Evolutionary conservation across 2,113 vertebrate genomes (phyloP).

Genomic region (Lipophrys pholis): DNA sequence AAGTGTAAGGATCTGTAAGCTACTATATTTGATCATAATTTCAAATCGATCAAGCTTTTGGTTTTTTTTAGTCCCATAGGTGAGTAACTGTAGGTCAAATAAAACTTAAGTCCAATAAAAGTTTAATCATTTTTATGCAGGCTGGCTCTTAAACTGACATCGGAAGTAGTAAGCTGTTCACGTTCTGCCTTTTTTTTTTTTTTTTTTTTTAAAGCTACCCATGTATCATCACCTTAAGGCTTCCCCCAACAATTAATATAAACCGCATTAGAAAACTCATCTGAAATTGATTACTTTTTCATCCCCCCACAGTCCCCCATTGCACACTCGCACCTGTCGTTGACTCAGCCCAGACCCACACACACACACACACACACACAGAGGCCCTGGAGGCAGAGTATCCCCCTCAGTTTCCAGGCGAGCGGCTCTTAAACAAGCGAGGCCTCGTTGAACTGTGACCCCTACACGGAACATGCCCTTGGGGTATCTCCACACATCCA

Average conservation of each 20-base stretch:
- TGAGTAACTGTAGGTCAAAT: too few species aligned
- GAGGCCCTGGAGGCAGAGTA: conserved; percentile 55
- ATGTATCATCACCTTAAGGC: too few species aligned
- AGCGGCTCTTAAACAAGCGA: conserved; percentile 76
- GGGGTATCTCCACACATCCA: conserved; percentile 68
- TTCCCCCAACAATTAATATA: conserved; percentile 39
- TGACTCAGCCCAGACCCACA: conserved; percentile 58
- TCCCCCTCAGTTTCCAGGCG: conserved; percentile 66
- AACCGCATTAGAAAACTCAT: conserved; percentile 68
- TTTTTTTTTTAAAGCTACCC: too few species aligned
- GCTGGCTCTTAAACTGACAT: too few species aligned
- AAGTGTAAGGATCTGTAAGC: too few species aligned
- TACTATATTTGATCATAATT: too few species aligned
- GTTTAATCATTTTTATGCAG: too few species aligned
- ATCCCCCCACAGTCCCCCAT: conserved; percentile 34
- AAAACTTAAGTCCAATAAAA: too few species aligned
- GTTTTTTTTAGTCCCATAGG: too few species aligned
- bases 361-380: conserved; percentile 30
- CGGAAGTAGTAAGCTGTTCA: too few species aligned
- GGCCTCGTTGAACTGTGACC: conserved; percentile 80
- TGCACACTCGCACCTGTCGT: conserved; percentile 75
- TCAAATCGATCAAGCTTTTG: too few species aligned
- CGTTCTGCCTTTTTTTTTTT: too few species aligned
- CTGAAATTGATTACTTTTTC: conserved; percentile 72
- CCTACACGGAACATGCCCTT: conserved; percentile 75